A percentile compares a stretch with the other conserved stretches of the same genome.
Evolutionary conservation across 92 coral and sea anemone genomes (phyloP).

Genomic region (Siderastrea radians): DNA sequence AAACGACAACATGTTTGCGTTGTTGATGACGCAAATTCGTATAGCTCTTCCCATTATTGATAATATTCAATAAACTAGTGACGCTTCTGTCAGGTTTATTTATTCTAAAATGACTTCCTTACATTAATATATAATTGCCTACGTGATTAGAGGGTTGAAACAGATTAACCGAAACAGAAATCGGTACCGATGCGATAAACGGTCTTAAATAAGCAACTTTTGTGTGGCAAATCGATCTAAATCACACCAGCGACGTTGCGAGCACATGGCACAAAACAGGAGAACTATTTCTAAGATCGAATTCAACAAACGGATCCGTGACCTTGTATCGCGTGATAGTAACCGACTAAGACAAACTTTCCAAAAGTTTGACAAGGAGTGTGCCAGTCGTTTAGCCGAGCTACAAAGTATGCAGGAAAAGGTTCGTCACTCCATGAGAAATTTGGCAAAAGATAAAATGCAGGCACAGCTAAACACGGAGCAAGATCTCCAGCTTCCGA

Average conservation of each 20-base stretch:
- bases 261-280: constrained; percentile 59
- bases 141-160: neutral
- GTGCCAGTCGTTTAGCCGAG: constrained; percentile 81
- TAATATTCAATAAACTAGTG: constrained; percentile 25
- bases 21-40: constrained; percentile 12
- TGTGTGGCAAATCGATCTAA: neutral
- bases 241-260: neutral
- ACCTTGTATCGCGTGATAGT: constrained; percentile 79
- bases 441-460: constrained; percentile 72
- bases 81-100: constrained; percentile 22
- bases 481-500: neutral
- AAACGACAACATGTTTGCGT: neutral
- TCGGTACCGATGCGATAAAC: neutral
- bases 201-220: neutral
- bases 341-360: constrained; percentile 66
- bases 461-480: constrained; percentile 2
- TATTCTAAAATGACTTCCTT: neutral
- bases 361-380: constrained; percentile 78
- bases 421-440: constrained; percentile 84
- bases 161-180: neutral
- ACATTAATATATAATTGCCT: neutral
- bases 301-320: constrained; percentile 86
- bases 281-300: constrained; percentile 51
- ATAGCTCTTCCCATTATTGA: neutral
- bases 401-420: constrained; percentile 88